A percentile compares a stretch with the other conserved stretches of the same genome.
Evolutionary conservation across 2,113 vertebrate genomes (phyloP).

Genomic region (Catharus fuscescens): DNA sequence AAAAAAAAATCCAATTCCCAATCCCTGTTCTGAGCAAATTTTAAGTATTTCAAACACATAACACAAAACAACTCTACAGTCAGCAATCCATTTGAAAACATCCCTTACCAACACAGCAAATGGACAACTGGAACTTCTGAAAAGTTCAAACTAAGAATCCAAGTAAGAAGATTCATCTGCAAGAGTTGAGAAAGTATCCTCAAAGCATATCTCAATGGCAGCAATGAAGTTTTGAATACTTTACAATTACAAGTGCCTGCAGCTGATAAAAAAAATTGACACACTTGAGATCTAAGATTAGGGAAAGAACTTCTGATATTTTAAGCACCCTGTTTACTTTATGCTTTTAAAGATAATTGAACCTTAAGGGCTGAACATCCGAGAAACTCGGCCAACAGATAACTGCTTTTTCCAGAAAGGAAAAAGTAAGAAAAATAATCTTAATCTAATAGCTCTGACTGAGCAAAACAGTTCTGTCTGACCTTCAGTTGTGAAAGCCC

Average conservation of each 20-base stretch:
- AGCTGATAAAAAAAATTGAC: not conserved
- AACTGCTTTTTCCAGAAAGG: not conserved
- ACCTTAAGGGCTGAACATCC: not conserved
- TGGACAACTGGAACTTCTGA: not conserved
- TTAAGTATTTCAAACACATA: not conserved
- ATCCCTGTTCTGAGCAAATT: not conserved
- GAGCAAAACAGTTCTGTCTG: not conserved
- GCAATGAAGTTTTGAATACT: not conserved
- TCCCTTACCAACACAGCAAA: not conserved
- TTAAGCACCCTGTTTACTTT: conserved; percentile 43
- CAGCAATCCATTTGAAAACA: not conserved
- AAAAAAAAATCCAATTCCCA: not conserved
- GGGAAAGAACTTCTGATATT: conserved; percentile 31
- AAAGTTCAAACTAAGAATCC: not conserved
- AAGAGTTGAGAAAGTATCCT: not conserved
- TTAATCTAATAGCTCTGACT: not conserved
- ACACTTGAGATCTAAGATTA: conserved; percentile 47
- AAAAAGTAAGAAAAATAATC: not conserved
- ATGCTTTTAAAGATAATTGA: conserved; percentile 35
- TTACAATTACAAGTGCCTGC: not conserved
- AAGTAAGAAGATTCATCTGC: not conserved
- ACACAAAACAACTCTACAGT: not conserved
- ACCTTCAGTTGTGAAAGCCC: not conserved
- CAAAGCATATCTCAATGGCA: not conserved
- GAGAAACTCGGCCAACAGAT: not conserved